Evolutionary conservation across 64 coral and sea anemone genomes (phyloP).

Genomic region (Cladopsammia gracilis): DNA sequence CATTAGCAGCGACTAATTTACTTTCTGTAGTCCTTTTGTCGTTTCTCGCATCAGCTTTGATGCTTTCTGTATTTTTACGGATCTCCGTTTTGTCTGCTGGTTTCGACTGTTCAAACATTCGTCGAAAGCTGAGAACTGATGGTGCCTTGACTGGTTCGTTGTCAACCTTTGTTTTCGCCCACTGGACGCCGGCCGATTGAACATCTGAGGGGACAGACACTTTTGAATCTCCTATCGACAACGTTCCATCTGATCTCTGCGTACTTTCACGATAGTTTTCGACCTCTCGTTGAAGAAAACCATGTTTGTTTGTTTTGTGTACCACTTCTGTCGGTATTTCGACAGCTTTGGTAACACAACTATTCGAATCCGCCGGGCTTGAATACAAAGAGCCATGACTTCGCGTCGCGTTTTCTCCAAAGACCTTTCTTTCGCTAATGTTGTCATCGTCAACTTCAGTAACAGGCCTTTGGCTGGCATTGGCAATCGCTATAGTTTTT

Average conservation of each 20-base stretch:
- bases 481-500: background rate
- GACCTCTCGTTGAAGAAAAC: background rate
- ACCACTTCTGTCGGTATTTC: slow-evolving; percentile 35
- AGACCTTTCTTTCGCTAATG: background rate
- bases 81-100: background rate
- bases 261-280: background rate
- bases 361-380: slow-evolving; percentile 17
- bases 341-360: slow-evolving; percentile 42
- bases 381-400: background rate
- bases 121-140: slow-evolving; percentile 24
- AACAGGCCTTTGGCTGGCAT: background rate
- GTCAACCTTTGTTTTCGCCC: background rate
- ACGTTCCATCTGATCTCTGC: background rate
- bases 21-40: slow-evolving; percentile 21
- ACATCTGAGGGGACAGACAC: background rate
- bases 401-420: background rate
- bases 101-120: slow-evolving; percentile 42
- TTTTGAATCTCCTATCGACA: background rate
- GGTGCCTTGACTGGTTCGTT: background rate
- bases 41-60: background rate
- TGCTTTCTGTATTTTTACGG: background rate
- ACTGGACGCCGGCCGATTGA: background rate
- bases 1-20: background rate
- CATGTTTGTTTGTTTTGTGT: slow-evolving; percentile 5
- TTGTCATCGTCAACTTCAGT: background rate